Percentiles rank a stretch among this genome's conserved stretches.
Evolutionary conservation across 2,113 vertebrate species (phyloP).

Genomic region (Antigone vipio): DNA sequence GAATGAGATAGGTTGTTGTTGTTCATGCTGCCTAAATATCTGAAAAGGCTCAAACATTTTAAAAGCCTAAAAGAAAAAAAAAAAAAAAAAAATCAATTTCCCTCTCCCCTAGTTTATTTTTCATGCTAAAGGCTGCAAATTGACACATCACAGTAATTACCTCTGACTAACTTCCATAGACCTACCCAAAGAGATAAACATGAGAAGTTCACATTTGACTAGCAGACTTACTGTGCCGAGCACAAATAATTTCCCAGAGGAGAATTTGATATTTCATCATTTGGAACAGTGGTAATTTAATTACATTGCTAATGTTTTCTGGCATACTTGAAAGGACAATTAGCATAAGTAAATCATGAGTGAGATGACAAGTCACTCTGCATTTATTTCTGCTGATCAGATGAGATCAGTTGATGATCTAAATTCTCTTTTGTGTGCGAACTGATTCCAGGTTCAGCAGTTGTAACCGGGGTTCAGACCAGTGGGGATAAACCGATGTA

Average conservation of each 20-base stretch:
- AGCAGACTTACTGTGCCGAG: slow-evolving; percentile 44
- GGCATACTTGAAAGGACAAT: slow-evolving; percentile 70
- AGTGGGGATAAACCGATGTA: not conserved
- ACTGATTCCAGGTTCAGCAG: not conserved
- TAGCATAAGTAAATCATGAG: slow-evolving; percentile 72
- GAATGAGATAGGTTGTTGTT: not conserved
- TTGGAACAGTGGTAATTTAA: slow-evolving; percentile 73
- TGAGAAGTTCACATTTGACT: slow-evolving; percentile 61
- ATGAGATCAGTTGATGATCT: slow-evolving; percentile 20
- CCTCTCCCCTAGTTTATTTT: slow-evolving; percentile 41
- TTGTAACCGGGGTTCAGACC: not conserved
- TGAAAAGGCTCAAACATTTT: slow-evolving; percentile 36
- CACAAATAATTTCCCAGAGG: slow-evolving; percentile 71
- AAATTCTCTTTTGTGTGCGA: not conserved
- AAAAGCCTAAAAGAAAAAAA: not conserved
- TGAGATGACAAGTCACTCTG: slow-evolving; percentile 69
- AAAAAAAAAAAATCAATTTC: slow-evolving; percentile 1
- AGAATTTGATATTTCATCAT: slow-evolving; percentile 68
- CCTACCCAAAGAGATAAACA: slow-evolving; percentile 63
- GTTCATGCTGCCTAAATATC: slow-evolving; percentile 18
- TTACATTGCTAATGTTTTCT: slow-evolving; percentile 74
- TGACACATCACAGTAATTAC: slow-evolving; percentile 69
- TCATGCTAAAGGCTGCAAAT: slow-evolving; percentile 55
- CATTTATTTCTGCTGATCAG: slow-evolving; percentile 57
- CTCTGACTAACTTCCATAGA: slow-evolving; percentile 59